Evolutionary conservation across 2,888 invertebrate species (phyloP), one percentile per base, ranked within the genome.

Genomic region (Nemotelus pantherinus): DNA sequence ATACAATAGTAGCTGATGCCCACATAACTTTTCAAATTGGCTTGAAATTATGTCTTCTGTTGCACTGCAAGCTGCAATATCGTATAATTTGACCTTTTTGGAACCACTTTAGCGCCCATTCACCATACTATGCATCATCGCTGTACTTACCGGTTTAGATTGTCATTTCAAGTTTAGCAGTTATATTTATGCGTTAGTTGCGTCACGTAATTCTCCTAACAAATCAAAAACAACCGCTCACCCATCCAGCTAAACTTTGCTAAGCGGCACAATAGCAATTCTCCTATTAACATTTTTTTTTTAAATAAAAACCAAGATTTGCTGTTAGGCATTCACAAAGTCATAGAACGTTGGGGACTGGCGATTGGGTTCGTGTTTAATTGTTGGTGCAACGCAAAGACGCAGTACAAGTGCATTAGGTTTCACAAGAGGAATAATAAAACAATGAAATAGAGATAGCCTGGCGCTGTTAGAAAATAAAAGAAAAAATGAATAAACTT

Each of bases 401-500:
- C 63, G 43, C 41, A 68, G 47, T 50, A 39, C 25, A 48, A 50
- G 50, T 50, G 50, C 39, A 50, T 50, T 48, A 68, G n/a, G 48
- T 68, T 68, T 68, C 68, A 53, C 68, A 9, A 60, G 3, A 50
- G 68, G 50, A 50, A 50, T 39, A 68, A 10, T 39, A 44, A 41
- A 25, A 65, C 25, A 45, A 43, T 5, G 25, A 65, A 65, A 65
- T 7, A 43, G 43, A 63, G 6, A 63, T 39, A 41, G 10, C 63
- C 43, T 63, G 41, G 10, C 39, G 63, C 41, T 39, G 43, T 4
- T 57, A 10, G 10, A 10, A 63, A 39, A 43, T 43, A 43, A 9
- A 47, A 65, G 71, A 71, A 71, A 71, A 71, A 71, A 57, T 71
- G 55, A 57, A 71, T 57, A 71, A 71, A 71, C 71, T 71, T 71